A percentile compares a stretch with the other conserved stretches of the same genome.
phyloP scores from a whole-genome alignment of 2,113 vertebrate genomes.

The Prinia subflava region DNA sequence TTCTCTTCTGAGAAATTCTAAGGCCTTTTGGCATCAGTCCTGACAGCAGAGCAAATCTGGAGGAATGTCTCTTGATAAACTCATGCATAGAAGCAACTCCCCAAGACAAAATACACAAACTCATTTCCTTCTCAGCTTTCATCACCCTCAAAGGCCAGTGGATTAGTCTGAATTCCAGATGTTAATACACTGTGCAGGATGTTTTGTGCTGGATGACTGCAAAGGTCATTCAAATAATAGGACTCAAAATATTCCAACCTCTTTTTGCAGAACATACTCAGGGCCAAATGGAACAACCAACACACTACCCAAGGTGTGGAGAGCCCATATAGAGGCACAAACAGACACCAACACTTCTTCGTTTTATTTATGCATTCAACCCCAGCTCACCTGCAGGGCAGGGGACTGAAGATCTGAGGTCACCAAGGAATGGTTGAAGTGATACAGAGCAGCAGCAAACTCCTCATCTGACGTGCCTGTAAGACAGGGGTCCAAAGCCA shows the following conservation, averaged over 20 bases:
- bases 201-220: background rate
- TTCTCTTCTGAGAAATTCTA: constrained; percentile 6
- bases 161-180: background rate
- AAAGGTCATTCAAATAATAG: background rate
- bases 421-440: constrained; percentile 96
- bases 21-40: background rate
- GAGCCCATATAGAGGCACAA: rapidly evolving
- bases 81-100: background rate
- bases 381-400: constrained; percentile 82
- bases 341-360: background rate
- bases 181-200: background rate
- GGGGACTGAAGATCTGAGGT: constrained; percentile 97
- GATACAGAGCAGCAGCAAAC: constrained; percentile 93
- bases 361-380: background rate
- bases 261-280: background rate
- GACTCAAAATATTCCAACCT: background rate
- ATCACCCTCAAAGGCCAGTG: background rate
- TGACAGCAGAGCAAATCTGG: background rate
- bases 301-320: background rate
- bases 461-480: constrained; percentile 93
- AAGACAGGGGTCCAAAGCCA: background rate
- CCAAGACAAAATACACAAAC: background rate
- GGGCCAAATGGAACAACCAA: background rate
- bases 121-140: background rate
- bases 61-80: background rate